Evolutionary conservation across 2,113 vertebrate genomes (phyloP).

Genomic region (Trematocara zebra): DNA sequence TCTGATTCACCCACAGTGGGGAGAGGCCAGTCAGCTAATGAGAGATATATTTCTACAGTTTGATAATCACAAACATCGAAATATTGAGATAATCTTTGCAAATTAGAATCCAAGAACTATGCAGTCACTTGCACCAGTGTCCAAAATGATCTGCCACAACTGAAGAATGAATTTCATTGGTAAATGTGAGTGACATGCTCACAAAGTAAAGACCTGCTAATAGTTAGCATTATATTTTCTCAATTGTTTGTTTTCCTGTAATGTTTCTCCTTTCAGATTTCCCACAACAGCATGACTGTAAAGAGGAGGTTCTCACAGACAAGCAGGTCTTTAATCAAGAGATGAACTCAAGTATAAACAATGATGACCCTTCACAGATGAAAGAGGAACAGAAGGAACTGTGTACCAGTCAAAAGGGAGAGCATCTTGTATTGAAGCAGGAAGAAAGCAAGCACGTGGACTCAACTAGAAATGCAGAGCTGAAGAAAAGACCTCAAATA

Average conservation of each 20-base stretch:
- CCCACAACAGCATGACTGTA: neutral
- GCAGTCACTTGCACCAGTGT: accelerated
- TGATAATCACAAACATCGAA: neutral
- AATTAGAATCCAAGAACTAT: neutral
- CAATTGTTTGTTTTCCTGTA: neutral
- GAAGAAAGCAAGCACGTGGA: neutral
- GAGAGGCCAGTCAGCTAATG: neutral
- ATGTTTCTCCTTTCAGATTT: neutral
- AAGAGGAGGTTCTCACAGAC: neutral
- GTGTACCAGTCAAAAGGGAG: neutral
- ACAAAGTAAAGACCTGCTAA: neutral
- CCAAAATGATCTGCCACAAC: neutral
- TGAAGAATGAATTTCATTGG: neutral
- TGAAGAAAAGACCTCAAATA: neutral
- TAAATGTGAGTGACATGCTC: neutral
- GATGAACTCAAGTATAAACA: neutral
- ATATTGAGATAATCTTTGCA: neutral
- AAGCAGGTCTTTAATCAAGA: neutral
- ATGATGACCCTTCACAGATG: neutral
- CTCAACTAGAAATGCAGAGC: accelerated
- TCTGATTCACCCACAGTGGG: neutral
- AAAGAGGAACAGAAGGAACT: neutral
- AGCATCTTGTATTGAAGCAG: neutral
- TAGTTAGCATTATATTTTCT: neutral
- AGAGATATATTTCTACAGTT: neutral